Conservation (phyloP, 2,888 invertebrate genomes). For the Pristionchus arcanus region DNA sequence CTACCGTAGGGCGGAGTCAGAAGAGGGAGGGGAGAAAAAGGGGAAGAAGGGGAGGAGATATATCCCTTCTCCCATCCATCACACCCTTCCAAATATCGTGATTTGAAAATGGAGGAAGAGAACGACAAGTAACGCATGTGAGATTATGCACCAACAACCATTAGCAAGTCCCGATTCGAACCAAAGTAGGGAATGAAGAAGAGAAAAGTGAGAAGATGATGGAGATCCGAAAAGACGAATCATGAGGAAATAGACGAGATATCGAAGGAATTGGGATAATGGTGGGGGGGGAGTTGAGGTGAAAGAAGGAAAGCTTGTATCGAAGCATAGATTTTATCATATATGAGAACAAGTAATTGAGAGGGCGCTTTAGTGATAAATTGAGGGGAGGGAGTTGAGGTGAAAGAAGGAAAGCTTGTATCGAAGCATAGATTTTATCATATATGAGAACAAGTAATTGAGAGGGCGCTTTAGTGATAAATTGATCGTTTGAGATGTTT, state of each 20-base stretch:
- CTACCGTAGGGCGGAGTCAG: constrained; percentile 47
- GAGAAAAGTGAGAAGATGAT: constrained; percentile 16
- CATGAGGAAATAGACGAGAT: not conserved
- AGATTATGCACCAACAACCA: constrained; percentile 12
- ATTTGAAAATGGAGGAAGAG: constrained; percentile 33
- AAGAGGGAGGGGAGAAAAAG: not conserved
- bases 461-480: not conserved
- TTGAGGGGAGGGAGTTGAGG: not conserved
- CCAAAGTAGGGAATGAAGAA: not conserved
- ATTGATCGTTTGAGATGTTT: not conserved
- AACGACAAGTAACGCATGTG: constrained; percentile 20
- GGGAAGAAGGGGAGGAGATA: constrained; percentile 34
- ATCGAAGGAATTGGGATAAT: not conserved
- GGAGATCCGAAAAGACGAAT: constrained; percentile 4
- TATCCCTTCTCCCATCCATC: not conserved
- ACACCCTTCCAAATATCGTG: constrained; percentile 33
- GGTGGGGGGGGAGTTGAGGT: not conserved
- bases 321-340: not conserved
- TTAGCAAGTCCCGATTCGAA: constrained; percentile 22
- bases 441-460: not conserved
- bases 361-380: not conserved
- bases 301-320: not conserved
- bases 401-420: not conserved
- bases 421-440: not conserved
- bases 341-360: not conserved